Conservation (phyloP, 2,113 vertebrate species). For the Muntiacus reevesi region DNA sequence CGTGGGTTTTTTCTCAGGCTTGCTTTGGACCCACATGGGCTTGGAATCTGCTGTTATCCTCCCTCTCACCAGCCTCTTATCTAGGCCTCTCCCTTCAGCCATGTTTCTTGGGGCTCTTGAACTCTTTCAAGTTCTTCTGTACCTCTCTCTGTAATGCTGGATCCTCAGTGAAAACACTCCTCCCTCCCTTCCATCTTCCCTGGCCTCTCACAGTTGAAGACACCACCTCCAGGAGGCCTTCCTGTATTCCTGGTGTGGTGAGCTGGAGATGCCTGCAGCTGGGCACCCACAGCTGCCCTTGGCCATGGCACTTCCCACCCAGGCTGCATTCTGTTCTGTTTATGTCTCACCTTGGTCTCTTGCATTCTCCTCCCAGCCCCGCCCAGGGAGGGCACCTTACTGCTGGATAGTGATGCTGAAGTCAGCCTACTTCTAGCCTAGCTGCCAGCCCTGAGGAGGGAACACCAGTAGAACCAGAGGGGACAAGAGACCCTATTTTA, state of each 20-base stretch:
- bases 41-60: neutral
- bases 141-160: neutral
- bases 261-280: neutral
- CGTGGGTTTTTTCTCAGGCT: neutral
- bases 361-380: rapidly evolving
- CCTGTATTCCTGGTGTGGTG: no score
- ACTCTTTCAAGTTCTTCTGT: neutral
- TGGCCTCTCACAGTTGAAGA: neutral
- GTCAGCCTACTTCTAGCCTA: neutral
- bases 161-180: neutral
- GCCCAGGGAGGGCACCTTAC: neutral
- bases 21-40: neutral
- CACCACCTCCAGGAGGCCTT: neutral
- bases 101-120: neutral
- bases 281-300: neutral
- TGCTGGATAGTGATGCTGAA: rapidly evolving
- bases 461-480: no score
- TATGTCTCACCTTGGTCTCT: neutral
- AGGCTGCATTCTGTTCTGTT: neutral
- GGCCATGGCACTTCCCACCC: rapidly evolving
- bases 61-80: neutral
- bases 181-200: neutral
- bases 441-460: rapidly evolving
- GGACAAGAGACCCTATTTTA: neutral
- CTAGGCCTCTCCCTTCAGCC: neutral